These are phyloP conservation scores for Zosterops lateralis DNA, from an alignment of 2,113 vertebrate genomes.

Conservation along the genomic window DNA sequence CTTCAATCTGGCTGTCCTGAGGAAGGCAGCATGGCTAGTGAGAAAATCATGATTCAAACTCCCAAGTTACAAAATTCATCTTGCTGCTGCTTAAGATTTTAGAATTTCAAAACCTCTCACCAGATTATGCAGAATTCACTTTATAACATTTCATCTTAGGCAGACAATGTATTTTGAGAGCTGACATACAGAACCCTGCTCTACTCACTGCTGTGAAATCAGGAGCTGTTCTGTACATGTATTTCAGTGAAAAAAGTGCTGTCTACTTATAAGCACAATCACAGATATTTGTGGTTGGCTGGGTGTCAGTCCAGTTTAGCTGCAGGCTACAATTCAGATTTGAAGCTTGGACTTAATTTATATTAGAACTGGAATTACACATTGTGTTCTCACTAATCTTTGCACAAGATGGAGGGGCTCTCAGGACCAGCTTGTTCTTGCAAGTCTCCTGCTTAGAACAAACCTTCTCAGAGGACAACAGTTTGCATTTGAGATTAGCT, in stretches of 20 bases:
- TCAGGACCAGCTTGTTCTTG: neutral
- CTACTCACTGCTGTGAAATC: neutral
- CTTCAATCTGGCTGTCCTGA: neutral
- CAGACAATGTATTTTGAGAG: neutral
- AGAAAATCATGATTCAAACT: neutral
- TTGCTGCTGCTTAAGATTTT: neutral
- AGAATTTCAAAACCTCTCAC: neutral
- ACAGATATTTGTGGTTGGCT: neutral
- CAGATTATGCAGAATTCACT: neutral
- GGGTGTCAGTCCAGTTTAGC: neutral
- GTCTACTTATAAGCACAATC: neutral
- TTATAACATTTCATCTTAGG: neutral
- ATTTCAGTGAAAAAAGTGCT: neutral
- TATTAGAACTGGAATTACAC: neutral
- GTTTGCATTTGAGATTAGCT: neutral
- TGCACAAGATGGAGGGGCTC: neutral
- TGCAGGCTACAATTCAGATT: neutral
- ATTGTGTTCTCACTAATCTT: neutral
- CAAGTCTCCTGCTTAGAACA: neutral
- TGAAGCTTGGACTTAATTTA: neutral
- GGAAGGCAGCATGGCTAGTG: neutral
- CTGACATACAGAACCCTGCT: neutral
- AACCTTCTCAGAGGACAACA: neutral
- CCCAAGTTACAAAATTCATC: neutral
- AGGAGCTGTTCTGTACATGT: neutral